Base-by-base conservation (phyloP, 2,797 vertebrate genomes). In the Uromys caudimaculatus region DNA sequence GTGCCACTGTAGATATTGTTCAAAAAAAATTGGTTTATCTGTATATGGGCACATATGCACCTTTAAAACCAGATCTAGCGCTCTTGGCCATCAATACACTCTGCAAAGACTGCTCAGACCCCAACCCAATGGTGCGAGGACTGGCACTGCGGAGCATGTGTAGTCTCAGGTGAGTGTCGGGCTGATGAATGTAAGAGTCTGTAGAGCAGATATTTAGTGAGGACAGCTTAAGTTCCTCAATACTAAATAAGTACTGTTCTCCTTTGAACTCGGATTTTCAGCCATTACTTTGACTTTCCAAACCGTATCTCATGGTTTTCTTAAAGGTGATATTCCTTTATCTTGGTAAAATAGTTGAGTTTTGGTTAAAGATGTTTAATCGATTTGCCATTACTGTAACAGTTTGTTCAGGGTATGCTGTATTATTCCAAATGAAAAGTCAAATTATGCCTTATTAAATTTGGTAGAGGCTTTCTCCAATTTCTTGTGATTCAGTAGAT, bases 11-110 rank as follows among this genome's bases (percentile, higher is more conserved):
- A 21, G 99, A 99, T 96, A 98, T 99, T 58, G 99, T 99, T 96
- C 99, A 99, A 98, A 99, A 99, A 98, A 99, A 99, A 97, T 97
- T 99, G 97, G 99, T 99, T 76, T 99, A 99, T 47, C 98, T 99
- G 93, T 99, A 99, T 98, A 99, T 99, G 99, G 99, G 99, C 95
- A 99, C 99, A 0, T 99, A 99, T 19, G 99, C 99, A 1, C 96
- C 99, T 13, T 98, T 98, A 60, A 99, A 99, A 97, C 99, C 99
- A 0, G 99, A 99, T 96, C 98, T 99, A 96, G 99, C 99, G 4
- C 99, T 99, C 93, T 98, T 99, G 91, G 99, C 99, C 90, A 99
- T 99, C 97, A 99, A 99, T 96, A 99, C 99, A 0, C 99, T 99
- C 88, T 99, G 99, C 97, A 99, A 99, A 90, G 99, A 99, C 98